Conservation (phyloP, 2,888 invertebrate species). For the Rhimphoctona megacephalus region DNA sequence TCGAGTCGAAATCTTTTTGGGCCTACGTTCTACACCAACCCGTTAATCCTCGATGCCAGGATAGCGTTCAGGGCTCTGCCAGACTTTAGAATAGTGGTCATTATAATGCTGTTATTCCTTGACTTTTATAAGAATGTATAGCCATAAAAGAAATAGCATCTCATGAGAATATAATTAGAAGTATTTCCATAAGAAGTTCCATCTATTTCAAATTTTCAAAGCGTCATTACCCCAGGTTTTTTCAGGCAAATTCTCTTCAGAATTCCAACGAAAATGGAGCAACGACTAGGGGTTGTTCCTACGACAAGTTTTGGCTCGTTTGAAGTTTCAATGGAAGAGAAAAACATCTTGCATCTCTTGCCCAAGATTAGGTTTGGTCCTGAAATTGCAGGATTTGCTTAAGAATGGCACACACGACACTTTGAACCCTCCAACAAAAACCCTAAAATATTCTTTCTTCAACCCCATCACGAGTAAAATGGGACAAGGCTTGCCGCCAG, state of each 20-base stretch:
- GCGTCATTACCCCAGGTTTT: not conserved
- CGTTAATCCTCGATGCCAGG: slow-evolving; percentile 40
- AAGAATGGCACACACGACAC: not conserved
- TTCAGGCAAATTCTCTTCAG: not conserved
- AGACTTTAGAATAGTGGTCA: slow-evolving; percentile 8
- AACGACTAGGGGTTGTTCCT: no score
- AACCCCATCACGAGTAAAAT: slow-evolving; percentile 1
- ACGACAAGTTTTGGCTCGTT: not conserved
- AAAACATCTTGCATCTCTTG: slow-evolving; percentile 17
- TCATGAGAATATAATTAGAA: not conserved
- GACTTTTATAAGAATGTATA: not conserved
- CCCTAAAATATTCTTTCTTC: slow-evolving; percentile 32
- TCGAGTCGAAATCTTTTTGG: slow-evolving; percentile 21
- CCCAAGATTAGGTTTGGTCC: not conserved
- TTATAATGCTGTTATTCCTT: not conserved
- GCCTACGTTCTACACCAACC: slow-evolving; percentile 24
- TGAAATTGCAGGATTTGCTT: not conserved
- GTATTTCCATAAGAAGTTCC: not conserved
- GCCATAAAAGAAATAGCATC: not conserved
- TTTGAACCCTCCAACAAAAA: not conserved
- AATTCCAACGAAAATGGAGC: not conserved
- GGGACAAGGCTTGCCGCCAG: slow-evolving; percentile 22
- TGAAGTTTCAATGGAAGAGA: slow-evolving; percentile 7
- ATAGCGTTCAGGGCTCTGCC: slow-evolving; percentile 20
- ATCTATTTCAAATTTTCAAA: not conserved